phyloP scores from a whole-genome alignment of 2,888 invertebrate species.

The Hemicrepidius hirtus region DNA sequence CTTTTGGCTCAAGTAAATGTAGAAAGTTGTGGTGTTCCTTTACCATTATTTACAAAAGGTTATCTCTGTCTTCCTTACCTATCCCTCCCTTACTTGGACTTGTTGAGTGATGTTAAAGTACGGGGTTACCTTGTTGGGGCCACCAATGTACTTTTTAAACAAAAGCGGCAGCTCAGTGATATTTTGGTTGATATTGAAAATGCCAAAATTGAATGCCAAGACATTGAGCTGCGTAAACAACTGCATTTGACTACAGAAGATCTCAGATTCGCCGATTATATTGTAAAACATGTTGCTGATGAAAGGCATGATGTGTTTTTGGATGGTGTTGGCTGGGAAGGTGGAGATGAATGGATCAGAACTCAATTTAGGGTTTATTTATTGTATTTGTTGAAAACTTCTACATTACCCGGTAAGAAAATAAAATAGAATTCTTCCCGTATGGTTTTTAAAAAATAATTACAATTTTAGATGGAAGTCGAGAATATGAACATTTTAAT shows the following conservation, averaged over 20 bases:
- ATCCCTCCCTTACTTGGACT: slow-evolving; percentile 94
- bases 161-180: slow-evolving; percentile 94
- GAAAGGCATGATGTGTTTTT: slow-evolving; percentile 82
- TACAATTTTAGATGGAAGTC: slow-evolving; percentile 84
- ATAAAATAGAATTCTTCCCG: too few species aligned
- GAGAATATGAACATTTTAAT: slow-evolving; percentile 93
- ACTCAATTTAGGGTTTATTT: slow-evolving; percentile 94
- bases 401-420: slow-evolving; percentile 80
- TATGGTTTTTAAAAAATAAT: too few species aligned
- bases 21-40: slow-evolving; percentile 89
- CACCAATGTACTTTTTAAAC: slow-evolving; percentile 98
- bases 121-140: slow-evolving; percentile 94
- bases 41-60: slow-evolving; percentile 91
- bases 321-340: slow-evolving; percentile 88
- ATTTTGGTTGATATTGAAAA: slow-evolving; percentile 93
- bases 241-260: slow-evolving; percentile 96
- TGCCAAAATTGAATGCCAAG: slow-evolving; percentile 87
- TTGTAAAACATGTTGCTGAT: slow-evolving; percentile 83
- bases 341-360: slow-evolving; percentile 97
- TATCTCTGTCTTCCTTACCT: slow-evolving; percentile 96
- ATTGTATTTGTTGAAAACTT: slow-evolving; percentile 87
- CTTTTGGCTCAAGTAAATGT: slow-evolving; percentile 79
- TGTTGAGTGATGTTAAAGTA: slow-evolving; percentile 90
- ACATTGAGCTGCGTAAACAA: slow-evolving; percentile 86
- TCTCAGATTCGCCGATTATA: slow-evolving; percentile 91